A percentile compares a stretch with the other conserved stretches of the same genome.
phyloP scores from a whole-genome alignment of 2,797 vertebrate species.

The Tachyglossus aculeatus region DNA sequence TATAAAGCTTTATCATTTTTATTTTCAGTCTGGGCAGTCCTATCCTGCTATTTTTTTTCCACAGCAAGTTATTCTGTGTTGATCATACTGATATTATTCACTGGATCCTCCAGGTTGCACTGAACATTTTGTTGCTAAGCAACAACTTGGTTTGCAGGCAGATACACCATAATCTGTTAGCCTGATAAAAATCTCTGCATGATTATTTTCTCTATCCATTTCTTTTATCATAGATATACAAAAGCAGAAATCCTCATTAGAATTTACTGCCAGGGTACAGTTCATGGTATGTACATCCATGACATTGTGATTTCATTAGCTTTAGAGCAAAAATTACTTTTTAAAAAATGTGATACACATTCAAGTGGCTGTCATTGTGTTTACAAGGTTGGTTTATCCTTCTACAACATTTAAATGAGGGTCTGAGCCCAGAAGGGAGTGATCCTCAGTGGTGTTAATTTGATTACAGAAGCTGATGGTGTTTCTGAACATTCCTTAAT shows the following conservation, averaged over 20 bases:
- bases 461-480: slow-evolving; percentile 10
- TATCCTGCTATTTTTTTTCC: neutral
- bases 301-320: neutral
- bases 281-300: neutral
- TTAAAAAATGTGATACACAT: rapidly evolving
- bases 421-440: neutral
- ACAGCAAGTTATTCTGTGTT: slow-evolving; percentile 34
- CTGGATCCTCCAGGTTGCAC: slow-evolving; percentile 66
- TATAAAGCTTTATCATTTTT: too few relatives aligned
- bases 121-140: slow-evolving; percentile 75
- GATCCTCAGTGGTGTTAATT: neutral
- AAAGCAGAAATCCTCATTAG: neutral
- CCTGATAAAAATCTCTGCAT: slow-evolving; percentile 31
- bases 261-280: neutral
- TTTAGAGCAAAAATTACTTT: neutral
- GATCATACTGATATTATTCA: slow-evolving; percentile 67
- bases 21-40: neutral
- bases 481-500: too few relatives aligned
- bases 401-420: rapidly evolving
- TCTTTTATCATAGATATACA: slow-evolving; percentile 4
- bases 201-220: neutral
- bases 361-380: rapidly evolving
- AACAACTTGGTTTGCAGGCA: slow-evolving; percentile 73
- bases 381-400: neutral
- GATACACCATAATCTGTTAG: slow-evolving; percentile 71